phyloP scores from a whole-genome alignment of 2,113 vertebrate species.

The Lagenorhynchus albirostris region DNA sequence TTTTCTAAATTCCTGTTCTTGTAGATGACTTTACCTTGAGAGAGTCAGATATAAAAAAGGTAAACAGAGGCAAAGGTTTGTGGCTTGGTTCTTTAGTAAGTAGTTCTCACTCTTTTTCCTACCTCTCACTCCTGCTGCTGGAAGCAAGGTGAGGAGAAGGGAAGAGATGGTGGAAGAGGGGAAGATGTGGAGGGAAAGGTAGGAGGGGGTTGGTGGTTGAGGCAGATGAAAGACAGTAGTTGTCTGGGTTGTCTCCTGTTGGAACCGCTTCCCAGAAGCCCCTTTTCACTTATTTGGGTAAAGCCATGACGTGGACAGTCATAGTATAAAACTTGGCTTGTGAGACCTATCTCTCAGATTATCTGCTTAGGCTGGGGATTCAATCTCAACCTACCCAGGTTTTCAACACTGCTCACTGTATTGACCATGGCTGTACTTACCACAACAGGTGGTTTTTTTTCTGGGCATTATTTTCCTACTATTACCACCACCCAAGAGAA shows the following conservation, averaged over 20 bases:
- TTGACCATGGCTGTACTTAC: background rate
- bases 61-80: background rate
- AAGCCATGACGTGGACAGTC: background rate
- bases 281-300: background rate
- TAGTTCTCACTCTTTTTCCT: background rate
- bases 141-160: background rate
- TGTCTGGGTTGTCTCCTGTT: background rate
- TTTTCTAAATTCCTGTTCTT: background rate
- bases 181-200: background rate
- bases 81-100: background rate
- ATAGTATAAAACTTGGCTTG: background rate
- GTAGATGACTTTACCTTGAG: background rate
- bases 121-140: background rate
- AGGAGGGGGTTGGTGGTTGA: too few relatives aligned
- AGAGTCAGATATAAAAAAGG: background rate
- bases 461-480: background rate
- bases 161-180: background rate
- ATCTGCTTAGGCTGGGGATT: background rate
- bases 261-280: background rate
- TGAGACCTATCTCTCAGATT: background rate
- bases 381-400: accelerated
- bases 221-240: background rate
- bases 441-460: background rate
- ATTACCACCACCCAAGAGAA: background rate
- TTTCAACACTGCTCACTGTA: background rate